Percentiles rank a stretch among this genome's conserved stretches.
Evolutionary conservation across 2,797 vertebrate genomes (phyloP).

Genomic region (Pygocentrus nattereri): DNA sequence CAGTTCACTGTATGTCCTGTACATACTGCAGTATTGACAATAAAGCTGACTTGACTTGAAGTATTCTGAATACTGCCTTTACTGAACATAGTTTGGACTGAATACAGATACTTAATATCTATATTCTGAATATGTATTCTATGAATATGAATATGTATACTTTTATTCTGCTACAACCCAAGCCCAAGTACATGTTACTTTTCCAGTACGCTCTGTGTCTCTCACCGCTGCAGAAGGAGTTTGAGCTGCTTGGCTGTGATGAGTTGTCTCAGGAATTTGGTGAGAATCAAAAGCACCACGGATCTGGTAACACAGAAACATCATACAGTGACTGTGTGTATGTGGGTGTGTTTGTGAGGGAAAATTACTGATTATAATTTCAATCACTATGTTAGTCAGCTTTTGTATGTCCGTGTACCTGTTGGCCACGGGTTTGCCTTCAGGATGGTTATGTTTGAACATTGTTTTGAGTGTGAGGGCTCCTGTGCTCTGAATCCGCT

Average conservation of each 20-base stretch:
- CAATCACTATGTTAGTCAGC: slow-evolving; percentile 1
- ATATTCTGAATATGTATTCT: too few relatives aligned
- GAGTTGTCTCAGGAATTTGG: slow-evolving; percentile 62
- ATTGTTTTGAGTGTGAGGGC: slow-evolving; percentile 60
- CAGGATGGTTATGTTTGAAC: slow-evolving; percentile 63
- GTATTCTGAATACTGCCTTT: too few relatives aligned
- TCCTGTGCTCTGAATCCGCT: slow-evolving; percentile 57
- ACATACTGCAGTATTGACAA: too few relatives aligned
- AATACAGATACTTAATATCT: too few relatives aligned
- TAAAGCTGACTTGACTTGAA: too few relatives aligned
- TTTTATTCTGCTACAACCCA: too few relatives aligned
- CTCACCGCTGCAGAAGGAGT: slow-evolving; percentile 48
- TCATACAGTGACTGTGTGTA: neutral
- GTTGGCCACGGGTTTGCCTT: slow-evolving; percentile 60
- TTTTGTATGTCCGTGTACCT: slow-evolving; percentile 42
- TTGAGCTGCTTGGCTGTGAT: slow-evolving; percentile 57
- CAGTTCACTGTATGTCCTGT: too few relatives aligned
- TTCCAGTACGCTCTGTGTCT: neutral
- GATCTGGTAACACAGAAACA: slow-evolving; percentile 42
- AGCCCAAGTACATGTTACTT: too few relatives aligned
- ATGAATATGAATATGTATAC: too few relatives aligned
- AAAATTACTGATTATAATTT: too few relatives aligned
- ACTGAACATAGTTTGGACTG: too few relatives aligned
- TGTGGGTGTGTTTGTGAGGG: slow-evolving; percentile 29
- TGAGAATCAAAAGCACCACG: slow-evolving; percentile 59